Conservation (phyloP, 2,113 vertebrate species). For the Pseudorhombus dupliciocellatus region DNA sequence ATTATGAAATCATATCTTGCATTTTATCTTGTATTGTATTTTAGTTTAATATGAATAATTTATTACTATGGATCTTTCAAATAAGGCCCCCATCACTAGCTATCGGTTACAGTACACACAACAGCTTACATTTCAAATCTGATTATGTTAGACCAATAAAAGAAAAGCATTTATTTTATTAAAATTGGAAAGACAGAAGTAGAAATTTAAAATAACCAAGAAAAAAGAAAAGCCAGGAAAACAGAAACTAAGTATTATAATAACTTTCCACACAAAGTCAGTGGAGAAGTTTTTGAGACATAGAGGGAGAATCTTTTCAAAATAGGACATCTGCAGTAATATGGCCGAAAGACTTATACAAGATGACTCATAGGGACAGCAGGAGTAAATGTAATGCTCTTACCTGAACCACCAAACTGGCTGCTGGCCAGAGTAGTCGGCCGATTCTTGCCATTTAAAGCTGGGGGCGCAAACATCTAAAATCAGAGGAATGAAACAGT, state of each 20-base stretch:
- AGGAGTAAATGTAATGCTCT: constrained; percentile 12
- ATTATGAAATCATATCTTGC: constrained; percentile 1
- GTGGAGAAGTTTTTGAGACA: too few relatives aligned
- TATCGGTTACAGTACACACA: constrained; percentile 13
- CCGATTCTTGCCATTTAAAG: constrained; percentile 92
- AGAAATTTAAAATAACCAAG: not conserved
- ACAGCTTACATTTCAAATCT: not conserved
- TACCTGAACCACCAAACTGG: constrained; percentile 92
- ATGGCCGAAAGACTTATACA: too few relatives aligned
- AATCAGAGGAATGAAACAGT: constrained; percentile 55
- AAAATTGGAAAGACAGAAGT: not conserved
- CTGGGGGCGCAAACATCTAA: constrained; percentile 95
- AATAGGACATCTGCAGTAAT: too few relatives aligned
- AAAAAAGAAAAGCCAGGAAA: not conserved
- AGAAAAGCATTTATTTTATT: not conserved
- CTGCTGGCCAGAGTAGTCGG: constrained; percentile 86
- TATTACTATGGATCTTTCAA: not conserved
- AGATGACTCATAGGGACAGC: not conserved
- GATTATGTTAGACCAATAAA: not conserved
- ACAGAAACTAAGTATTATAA: not conserved
- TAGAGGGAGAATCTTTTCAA: too few relatives aligned
- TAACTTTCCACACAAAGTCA: too few relatives aligned
- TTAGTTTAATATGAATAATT: not conserved
- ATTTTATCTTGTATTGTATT: constrained; percentile 11
- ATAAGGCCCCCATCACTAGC: not conserved